Evolutionary conservation across 2,888 invertebrate species (phyloP).

Genomic region (Aspidiotus destructor): DNA sequence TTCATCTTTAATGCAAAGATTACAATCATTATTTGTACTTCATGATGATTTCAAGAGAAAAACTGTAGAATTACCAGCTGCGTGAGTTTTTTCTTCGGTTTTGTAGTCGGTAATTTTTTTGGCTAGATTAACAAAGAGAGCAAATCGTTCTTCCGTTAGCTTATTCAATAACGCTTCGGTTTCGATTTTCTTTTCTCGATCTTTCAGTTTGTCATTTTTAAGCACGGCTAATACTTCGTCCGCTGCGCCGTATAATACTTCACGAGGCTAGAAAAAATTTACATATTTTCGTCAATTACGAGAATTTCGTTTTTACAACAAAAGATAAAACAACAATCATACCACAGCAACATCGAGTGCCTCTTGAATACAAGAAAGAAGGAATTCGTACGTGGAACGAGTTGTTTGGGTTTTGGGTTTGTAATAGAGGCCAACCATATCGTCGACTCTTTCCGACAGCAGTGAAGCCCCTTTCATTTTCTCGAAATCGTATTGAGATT

Average conservation of each 20-base stretch:
- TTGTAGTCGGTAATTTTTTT: conserved; percentile 98
- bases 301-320: not conserved
- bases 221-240: conserved; percentile 76
- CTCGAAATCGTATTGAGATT: conserved; percentile 82
- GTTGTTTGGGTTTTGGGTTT: conserved; percentile 97
- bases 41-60: not conserved
- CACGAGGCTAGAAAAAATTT: conserved; percentile 61
- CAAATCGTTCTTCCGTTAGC: conserved; percentile 83
- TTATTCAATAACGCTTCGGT: conserved; percentile 74
- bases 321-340: not conserved
- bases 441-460: conserved; percentile 79
- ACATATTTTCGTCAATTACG: not conserved
- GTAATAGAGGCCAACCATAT: conserved; percentile 89
- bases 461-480: conserved; percentile 80
- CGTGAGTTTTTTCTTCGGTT: conserved; percentile 49
- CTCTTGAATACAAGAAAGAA: conserved; percentile 93
- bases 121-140: conserved; percentile 87
- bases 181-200: conserved; percentile 85
- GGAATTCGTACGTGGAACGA: conserved; percentile 88
- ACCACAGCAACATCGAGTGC: conserved; percentile 75
- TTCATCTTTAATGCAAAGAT: conserved; percentile 48
- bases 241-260: conserved; percentile 96
- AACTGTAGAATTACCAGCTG: conserved; percentile 40
- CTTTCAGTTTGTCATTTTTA: conserved; percentile 90
- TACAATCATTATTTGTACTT: not conserved